Conservation (phyloP, 1,140 invertebrate genomes). For the Atta texana region DNA sequence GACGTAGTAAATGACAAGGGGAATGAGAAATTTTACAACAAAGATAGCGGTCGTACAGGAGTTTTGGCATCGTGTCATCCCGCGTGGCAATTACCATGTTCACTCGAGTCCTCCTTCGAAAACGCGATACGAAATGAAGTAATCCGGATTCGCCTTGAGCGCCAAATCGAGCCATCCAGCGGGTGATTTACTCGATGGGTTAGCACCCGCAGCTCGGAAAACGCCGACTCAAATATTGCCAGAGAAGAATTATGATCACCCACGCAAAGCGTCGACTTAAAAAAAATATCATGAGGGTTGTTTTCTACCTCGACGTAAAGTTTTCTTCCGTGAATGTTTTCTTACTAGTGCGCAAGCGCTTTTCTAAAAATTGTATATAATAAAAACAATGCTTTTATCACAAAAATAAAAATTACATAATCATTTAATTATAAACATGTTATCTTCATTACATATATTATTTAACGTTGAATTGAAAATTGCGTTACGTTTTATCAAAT, state of each 20-base stretch:
- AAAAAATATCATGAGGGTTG: conserved; percentile 1
- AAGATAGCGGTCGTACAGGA: conserved; percentile 64
- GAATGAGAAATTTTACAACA: conserved; percentile 43
- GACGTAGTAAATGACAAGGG: not conserved
- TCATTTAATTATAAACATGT: no score
- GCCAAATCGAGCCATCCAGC: conserved; percentile 7
- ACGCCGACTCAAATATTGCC: conserved; percentile 78
- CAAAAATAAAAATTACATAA: no score
- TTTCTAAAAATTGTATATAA: not conserved
- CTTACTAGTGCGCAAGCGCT: no score
- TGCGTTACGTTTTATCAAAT: no score
- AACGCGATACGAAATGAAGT: conserved; percentile 40
- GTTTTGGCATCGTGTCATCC: conserved; percentile 69
- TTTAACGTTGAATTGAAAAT: no score
- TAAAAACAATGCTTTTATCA: not conserved
- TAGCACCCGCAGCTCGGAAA: conserved; percentile 38
- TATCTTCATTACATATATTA: no score
- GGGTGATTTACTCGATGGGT: conserved; percentile 60
- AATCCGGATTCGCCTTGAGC: conserved; percentile 66
- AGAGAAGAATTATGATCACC: conserved; percentile 73
- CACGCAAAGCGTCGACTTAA: conserved; percentile 16
- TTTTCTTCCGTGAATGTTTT: no score
- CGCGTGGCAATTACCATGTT: conserved; percentile 57
- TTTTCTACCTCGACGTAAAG: conserved; percentile 6
- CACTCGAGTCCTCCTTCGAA: conserved; percentile 41